Base-by-base conservation (phyloP, 35 echinoderm and acorn worm genomes). In the Chiridota heheva region DNA sequence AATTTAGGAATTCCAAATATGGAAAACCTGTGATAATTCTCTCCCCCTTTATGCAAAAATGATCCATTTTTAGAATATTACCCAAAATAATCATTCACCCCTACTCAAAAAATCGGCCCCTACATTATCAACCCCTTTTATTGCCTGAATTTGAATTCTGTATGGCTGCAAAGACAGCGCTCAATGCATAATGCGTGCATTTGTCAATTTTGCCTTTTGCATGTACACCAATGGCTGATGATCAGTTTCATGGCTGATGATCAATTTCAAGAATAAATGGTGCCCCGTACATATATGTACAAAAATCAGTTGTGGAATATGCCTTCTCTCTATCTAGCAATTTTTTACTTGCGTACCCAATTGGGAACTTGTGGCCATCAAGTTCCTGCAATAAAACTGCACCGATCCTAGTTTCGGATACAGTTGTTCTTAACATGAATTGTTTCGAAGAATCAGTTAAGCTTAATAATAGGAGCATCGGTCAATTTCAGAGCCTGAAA, bases 381-480 rank as follows among this genome's bases (percentile, higher is more conserved):
- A n/a, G n/a, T n/a, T n/a, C n/a, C n/a, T n/a, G n/a, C n/a, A n/a
- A 13, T 24, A 87, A 42, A 5, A 87, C 60, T 65, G 84, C 72
- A 48, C 84, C 84, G 18, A 87, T 5, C 4, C 84, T 74, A 28
- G 25, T 31, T 2, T 88, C 64, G 5, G 74, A 81, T 4, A 76
- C 86, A 56, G 80, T 76, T 0, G 86, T 88, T 12, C 86, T 25
- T 28, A 88, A 67, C 16, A 59, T 81, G 36, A 88, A 81, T 7
- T 40, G 2, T 24, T 70, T 70, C 12, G 30, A 42, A 12, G 58
- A 71, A 36, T 85, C 82, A 17, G 82, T 64, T 2, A 85, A 47
- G 13, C 40, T n/a, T 24, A 4, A 85, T 33, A 63, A 85, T 88
- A n/a, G 86, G 86, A 0, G 61, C 7, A 30, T 28, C 60, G 12